Conservation (phyloP, 1,140 invertebrate genomes). For the Lithobius niger region DNA sequence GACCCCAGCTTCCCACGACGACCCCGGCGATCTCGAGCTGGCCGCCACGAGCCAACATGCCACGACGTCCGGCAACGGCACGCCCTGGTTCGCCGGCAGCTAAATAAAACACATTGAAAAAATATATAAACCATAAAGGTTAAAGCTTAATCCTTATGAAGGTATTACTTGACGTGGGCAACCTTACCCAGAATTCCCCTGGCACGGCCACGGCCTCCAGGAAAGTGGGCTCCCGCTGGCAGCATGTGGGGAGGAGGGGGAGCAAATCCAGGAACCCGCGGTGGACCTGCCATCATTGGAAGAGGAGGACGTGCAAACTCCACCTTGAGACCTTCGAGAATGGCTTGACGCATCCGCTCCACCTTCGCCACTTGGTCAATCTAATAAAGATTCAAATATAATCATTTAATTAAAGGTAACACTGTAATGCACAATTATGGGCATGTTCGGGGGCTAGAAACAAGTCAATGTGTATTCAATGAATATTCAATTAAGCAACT, state of each 20-base stretch:
- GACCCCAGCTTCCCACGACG: slow-evolving; percentile 69
- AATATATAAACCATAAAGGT: not conserved
- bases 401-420: slow-evolving; percentile 30
- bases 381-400: slow-evolving; percentile 61
- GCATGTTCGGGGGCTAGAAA: too few species aligned
- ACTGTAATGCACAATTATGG: too few species aligned
- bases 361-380: slow-evolving; percentile 71
- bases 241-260: slow-evolving; percentile 11
- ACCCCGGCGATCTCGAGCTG: slow-evolving; percentile 67
- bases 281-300: slow-evolving; percentile 26
- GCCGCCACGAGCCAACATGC: slow-evolving; percentile 48
- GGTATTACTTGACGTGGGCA: not conserved
- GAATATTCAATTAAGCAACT: too few species aligned
- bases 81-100: slow-evolving; percentile 9
- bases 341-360: slow-evolving; percentile 72
- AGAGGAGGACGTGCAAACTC: slow-evolving; percentile 42
- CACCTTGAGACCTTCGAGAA: slow-evolving; percentile 63
- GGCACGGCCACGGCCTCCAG: slow-evolving; percentile 7
- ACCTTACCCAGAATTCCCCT: slow-evolving; percentile 11
- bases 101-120: too few species aligned
- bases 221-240: slow-evolving; percentile 15
- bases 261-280: not conserved
- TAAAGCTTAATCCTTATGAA: not conserved
- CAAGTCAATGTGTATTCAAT: too few species aligned
- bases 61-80: slow-evolving; percentile 27